Percentiles rank a stretch among this genome's conserved stretches.
These are phyloP conservation scores for Callipepla californica DNA, from an alignment of 2,113 vertebrate genomes.

Conservation along the genomic window DNA sequence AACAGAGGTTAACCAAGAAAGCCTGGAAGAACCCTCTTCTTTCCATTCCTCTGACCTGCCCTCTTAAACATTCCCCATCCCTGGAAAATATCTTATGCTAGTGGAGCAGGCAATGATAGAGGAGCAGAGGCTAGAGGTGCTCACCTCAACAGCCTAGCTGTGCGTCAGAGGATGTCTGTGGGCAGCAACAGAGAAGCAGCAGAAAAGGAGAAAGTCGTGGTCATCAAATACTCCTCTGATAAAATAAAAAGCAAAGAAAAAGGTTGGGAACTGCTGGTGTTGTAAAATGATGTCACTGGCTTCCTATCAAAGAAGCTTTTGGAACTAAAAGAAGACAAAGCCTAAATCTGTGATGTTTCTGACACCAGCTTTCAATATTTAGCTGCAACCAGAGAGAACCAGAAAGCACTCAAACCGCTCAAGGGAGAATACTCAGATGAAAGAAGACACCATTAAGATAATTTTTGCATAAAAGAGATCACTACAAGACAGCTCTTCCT, in stretches of 20 bases:
- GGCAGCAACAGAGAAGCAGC: fast-evolving
- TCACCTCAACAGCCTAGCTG: fast-evolving
- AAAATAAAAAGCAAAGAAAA: not conserved
- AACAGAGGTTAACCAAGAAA: not conserved
- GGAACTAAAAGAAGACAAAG: not conserved
- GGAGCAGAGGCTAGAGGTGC: not conserved
- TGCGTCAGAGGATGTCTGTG: fast-evolving
- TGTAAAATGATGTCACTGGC: not conserved
- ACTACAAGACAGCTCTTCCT: slow-evolving; percentile 37
- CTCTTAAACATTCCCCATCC: not conserved
- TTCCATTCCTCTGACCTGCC: not conserved
- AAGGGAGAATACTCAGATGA: slow-evolving; percentile 48
- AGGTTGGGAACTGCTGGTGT: not conserved
- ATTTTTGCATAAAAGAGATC: slow-evolving; percentile 45
- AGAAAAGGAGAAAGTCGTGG: not conserved
- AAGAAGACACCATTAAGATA: slow-evolving; percentile 58
- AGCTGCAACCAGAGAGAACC: slow-evolving; percentile 36
- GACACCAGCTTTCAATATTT: not conserved
- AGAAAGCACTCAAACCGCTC: slow-evolving; percentile 48
- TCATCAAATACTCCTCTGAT: not conserved
- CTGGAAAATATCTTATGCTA: not conserved
- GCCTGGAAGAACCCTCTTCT: not conserved
- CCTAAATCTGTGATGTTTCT: not conserved
- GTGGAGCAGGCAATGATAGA: fast-evolving
- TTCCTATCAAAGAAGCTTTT: not conserved